Percentiles rank a stretch among this genome's conserved stretches.
Conservation (phyloP, 1,140 invertebrate genomes). For the Scaptomyza hsui region DNA sequence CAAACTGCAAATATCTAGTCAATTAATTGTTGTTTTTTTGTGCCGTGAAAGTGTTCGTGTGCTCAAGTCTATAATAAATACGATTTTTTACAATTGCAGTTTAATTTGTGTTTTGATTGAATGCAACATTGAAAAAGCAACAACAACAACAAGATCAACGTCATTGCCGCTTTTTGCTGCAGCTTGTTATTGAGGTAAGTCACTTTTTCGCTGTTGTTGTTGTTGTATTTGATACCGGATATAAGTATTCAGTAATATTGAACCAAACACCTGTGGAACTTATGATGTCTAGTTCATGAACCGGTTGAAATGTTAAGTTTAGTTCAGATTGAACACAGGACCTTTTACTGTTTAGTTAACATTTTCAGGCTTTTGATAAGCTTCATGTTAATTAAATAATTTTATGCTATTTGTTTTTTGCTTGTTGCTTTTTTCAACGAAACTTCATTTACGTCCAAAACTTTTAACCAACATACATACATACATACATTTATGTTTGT, state of each 20-base stretch:
- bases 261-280: no score
- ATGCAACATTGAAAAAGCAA: constrained; percentile 58
- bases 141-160: constrained; percentile 10
- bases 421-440: not conserved
- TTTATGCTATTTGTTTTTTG: not conserved
- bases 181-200: constrained; percentile 35
- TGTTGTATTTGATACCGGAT: not conserved
- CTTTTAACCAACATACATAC: not conserved
- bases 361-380: not conserved
- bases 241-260: no score
- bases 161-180: constrained; percentile 27
- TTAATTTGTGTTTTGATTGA: constrained; percentile 63
- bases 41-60: constrained; percentile 73
- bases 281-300: no score
- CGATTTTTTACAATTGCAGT: constrained; percentile 72
- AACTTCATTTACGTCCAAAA: constrained; percentile 5
- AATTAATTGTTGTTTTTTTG: constrained; percentile 61
- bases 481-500: constrained; percentile 15
- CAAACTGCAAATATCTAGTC: constrained; percentile 60
- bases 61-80: constrained; percentile 68
- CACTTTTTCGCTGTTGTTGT: constrained; percentile 5
- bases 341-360: no score
- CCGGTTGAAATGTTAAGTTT: no score
- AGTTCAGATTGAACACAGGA: no score
- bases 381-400: not conserved